These are phyloP conservation scores for Chaetodon trifascialis DNA, from an alignment of 2,113 vertebrate genomes.

Conservation along the genomic window DNA sequence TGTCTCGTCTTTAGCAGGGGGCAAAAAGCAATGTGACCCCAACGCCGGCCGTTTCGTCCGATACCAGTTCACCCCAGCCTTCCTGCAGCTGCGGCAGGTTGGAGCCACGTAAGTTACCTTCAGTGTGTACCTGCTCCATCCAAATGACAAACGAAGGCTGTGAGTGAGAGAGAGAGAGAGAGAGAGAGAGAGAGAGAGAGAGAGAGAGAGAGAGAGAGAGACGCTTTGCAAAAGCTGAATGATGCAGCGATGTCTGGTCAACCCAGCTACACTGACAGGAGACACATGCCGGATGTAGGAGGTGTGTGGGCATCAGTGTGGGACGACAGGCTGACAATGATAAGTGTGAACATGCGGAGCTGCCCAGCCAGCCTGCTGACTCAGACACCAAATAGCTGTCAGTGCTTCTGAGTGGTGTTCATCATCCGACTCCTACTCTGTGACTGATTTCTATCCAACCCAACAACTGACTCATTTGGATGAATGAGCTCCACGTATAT, in stretches of 20 bases:
- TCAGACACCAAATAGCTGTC: conserved; percentile 41
- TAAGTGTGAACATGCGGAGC: conserved; percentile 48
- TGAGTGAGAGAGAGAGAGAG: not conserved
- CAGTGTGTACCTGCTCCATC: not conserved
- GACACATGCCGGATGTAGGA: conserved; percentile 49
- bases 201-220: too few species aligned
- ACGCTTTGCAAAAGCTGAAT: not conserved
- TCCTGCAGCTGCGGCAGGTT: conserved; percentile 94
- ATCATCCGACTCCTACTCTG: conserved; percentile 45
- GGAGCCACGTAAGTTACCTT: conserved; percentile 95
- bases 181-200: too few species aligned
- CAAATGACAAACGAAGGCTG: not conserved
- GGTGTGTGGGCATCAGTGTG: conserved; percentile 50
- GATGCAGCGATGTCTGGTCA: conserved; percentile 2
- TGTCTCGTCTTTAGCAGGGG: conserved; percentile 79
- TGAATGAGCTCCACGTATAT: not conserved
- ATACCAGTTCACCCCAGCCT: conserved; percentile 98
- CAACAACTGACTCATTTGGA: not conserved
- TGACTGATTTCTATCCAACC: conserved; percentile 33
- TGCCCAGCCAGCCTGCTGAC: conserved; percentile 40
- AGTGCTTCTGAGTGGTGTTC: conserved; percentile 12
- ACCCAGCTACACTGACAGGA: conserved; percentile 24
- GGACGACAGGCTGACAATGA: conserved; percentile 32
- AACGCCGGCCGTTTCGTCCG: conserved; percentile 96
- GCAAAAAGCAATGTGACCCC: conserved; percentile 91